Conservation (phyloP, 1,140 invertebrate species). For the Drosophila cardini region DNA sequence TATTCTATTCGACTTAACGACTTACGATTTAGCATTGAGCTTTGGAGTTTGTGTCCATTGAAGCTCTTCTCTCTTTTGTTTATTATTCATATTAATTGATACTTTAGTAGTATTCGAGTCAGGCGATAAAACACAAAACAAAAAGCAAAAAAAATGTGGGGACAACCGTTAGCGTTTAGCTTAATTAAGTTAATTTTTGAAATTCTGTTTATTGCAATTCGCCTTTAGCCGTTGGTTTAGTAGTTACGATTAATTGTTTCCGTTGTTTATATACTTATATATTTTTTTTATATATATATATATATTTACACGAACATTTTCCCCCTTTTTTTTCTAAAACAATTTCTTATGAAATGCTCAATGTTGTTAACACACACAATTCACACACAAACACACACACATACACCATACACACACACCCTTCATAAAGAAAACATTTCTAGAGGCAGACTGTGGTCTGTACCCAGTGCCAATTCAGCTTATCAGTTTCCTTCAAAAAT, state of each 20-base stretch:
- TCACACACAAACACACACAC: constrained; percentile 35
- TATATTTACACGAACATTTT: constrained; percentile 21
- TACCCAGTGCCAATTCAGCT: constrained; percentile 70
- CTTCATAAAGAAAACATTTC: constrained; percentile 14
- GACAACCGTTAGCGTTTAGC: constrained; percentile 71
- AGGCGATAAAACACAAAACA: constrained; percentile 26
- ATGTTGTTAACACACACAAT: constrained; percentile 57
- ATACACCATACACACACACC: constrained; percentile 37
- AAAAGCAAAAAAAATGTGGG: constrained; percentile 41
- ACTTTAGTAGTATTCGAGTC: constrained; percentile 73
- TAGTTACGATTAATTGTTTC: constrained; percentile 62
- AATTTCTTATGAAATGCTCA: constrained; percentile 71
- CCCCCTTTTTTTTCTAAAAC: constrained; percentile 46
- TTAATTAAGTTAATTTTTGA: constrained; percentile 69
- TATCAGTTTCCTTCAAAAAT: constrained; percentile 53
- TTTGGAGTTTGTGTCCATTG: constrained; percentile 27
- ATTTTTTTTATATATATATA: background rate
- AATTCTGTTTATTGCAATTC: constrained; percentile 79
- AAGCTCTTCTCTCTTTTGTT: constrained; percentile 68
- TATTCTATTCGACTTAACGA: constrained; percentile 6
- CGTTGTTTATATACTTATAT: constrained; percentile 23
- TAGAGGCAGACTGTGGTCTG: constrained; percentile 57
- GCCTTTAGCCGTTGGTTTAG: constrained; percentile 65
- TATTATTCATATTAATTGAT: constrained; percentile 53
- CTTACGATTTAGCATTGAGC: constrained; percentile 58